Conservation (phyloP, 2,113 vertebrate genomes). For the Saccopteryx bilineata region DNA sequence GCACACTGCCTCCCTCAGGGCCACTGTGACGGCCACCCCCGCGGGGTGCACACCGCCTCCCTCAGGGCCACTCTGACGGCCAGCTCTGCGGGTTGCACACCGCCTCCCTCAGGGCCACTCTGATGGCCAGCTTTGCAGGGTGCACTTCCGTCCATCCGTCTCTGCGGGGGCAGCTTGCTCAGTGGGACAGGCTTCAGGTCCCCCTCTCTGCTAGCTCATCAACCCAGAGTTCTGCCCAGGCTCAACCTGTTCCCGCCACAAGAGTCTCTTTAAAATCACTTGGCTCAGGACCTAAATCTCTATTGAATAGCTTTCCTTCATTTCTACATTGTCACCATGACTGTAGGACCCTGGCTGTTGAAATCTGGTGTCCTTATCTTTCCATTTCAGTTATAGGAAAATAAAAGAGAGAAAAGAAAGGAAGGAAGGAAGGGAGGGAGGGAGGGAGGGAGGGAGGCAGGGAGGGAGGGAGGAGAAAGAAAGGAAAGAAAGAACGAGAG, state of each 20-base stretch:
- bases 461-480: neutral
- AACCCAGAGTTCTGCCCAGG: neutral
- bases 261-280: neutral
- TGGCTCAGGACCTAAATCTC: neutral
- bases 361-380: neutral
- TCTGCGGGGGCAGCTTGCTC: neutral
- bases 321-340: neutral
- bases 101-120: neutral
- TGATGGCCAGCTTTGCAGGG: neutral
- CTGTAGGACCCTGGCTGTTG: neutral
- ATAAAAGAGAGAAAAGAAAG: neutral
- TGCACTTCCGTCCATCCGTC: neutral
- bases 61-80: too few relatives aligned
- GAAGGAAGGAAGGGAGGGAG: neutral
- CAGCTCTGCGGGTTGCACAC: neutral
- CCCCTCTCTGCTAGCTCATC: neutral
- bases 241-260: neutral
- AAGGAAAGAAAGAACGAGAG: neutral
- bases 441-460: neutral
- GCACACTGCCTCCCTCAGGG: too few relatives aligned
- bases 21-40: too few relatives aligned
- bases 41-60: neutral
- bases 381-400: neutral
- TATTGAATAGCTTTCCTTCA: neutral
- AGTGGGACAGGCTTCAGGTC: neutral